Conservation (phyloP, 2,888 invertebrate species). For the Myathropa florea region DNA sequence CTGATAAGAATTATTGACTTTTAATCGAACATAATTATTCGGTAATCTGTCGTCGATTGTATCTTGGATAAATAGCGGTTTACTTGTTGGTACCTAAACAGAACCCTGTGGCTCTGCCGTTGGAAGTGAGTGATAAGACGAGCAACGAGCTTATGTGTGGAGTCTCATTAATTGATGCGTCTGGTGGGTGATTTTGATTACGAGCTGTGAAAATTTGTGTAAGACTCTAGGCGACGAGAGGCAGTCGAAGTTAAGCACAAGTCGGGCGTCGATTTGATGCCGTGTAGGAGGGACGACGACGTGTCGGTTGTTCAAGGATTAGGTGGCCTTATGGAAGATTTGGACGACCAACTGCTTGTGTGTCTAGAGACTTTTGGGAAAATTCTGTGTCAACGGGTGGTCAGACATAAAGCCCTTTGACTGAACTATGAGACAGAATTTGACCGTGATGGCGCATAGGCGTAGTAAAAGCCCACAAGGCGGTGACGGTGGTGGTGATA, state of each 20-base stretch:
- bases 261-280: neutral
- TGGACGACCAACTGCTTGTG: too few species aligned
- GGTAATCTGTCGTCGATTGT: conserved; percentile 6
- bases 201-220: too few species aligned
- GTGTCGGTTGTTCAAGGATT: neutral
- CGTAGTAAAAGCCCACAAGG: too few species aligned
- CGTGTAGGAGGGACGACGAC: neutral
- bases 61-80: neutral
- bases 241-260: neutral
- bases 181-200: too few species aligned
- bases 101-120: neutral
- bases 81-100: neutral
- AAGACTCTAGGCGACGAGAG: neutral
- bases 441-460: too few species aligned
- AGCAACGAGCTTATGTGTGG: neutral
- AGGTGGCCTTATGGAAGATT: neutral
- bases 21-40: conserved; percentile 31
- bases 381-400: neutral
- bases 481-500: too few species aligned
- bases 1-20: conserved; percentile 30
- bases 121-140: neutral
- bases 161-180: neutral
- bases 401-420: too few species aligned
- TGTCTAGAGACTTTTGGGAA: neutral
- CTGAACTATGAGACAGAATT: too few species aligned